Conservation (phyloP, 2,113 vertebrate species). For the Plestiodon gilberti region DNA sequence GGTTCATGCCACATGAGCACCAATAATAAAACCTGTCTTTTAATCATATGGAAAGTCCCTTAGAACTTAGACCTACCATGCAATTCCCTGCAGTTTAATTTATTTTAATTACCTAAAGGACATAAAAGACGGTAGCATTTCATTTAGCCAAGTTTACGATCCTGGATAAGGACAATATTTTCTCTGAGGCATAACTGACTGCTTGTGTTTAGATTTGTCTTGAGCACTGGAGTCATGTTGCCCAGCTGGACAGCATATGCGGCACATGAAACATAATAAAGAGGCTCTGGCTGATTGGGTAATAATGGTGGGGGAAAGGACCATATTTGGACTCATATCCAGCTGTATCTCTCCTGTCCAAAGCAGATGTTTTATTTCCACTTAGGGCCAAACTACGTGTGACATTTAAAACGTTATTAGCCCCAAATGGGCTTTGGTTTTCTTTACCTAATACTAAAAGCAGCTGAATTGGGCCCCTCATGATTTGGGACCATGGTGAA, state of each 20-base stretch:
- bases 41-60: not conserved
- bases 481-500: too few species aligned
- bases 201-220: conserved; percentile 7
- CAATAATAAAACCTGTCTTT: not conserved
- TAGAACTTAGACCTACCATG: not conserved
- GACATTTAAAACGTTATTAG: too few species aligned
- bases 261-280: not conserved
- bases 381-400: not conserved
- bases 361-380: not conserved
- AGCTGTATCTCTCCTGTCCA: not conserved
- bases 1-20: not conserved
- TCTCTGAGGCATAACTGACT: not conserved
- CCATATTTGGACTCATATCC: not conserved
- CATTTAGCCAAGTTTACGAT: not conserved
- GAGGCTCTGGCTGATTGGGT: fast-evolving
- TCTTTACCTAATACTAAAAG: too few species aligned
- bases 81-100: not conserved
- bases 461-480: too few species aligned
- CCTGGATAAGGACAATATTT: not conserved
- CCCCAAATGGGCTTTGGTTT: too few species aligned
- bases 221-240: fast-evolving
- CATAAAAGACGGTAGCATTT: not conserved
- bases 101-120: conserved; percentile 33
- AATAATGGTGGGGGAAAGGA: not conserved
- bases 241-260: not conserved